Conservation (phyloP, 2,113 vertebrate species). For the Coptodon bakossiorum region DNA sequence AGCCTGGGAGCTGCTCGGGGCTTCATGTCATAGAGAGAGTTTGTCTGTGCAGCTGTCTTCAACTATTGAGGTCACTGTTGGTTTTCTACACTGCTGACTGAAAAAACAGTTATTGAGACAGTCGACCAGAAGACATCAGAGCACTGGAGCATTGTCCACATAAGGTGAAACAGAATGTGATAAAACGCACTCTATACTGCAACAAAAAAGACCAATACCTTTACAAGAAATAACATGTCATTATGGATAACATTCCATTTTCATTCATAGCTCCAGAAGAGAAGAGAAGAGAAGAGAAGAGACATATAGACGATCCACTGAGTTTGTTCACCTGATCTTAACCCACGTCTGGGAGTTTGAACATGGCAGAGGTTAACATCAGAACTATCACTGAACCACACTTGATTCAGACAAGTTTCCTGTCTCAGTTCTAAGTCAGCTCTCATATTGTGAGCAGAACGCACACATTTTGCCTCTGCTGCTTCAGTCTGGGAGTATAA, state of each 20-base stretch:
- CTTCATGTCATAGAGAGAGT: constrained; percentile 47
- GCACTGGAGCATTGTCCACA: not conserved
- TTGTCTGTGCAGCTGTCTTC: constrained; percentile 59
- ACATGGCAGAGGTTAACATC: constrained; percentile 20
- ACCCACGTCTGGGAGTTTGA: constrained; percentile 30
- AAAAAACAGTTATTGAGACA: constrained; percentile 27
- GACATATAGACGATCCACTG: not conserved
- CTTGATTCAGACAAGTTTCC: constrained; percentile 3
- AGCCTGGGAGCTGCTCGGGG: constrained; percentile 60
- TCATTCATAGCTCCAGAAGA: not conserved
- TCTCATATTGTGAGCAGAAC: not conserved
- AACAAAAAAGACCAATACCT: not conserved
- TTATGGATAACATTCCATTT: not conserved
- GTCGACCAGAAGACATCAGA: constrained; percentile 26
- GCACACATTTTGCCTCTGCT: not conserved
- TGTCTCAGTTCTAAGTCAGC: not conserved
- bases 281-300: not conserved
- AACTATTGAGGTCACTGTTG: constrained; percentile 56
- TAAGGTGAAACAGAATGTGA: not conserved
- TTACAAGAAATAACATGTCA: not conserved
- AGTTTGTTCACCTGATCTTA: constrained; percentile 24
- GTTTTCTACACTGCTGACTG: constrained; percentile 31
- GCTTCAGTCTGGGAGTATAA: not conserved
- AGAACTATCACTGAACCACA: constrained; percentile 31
- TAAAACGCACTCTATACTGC: not conserved